Evolutionary conservation across 2,113 vertebrate genomes (phyloP).

Genomic region (Numida meleagris): DNA sequence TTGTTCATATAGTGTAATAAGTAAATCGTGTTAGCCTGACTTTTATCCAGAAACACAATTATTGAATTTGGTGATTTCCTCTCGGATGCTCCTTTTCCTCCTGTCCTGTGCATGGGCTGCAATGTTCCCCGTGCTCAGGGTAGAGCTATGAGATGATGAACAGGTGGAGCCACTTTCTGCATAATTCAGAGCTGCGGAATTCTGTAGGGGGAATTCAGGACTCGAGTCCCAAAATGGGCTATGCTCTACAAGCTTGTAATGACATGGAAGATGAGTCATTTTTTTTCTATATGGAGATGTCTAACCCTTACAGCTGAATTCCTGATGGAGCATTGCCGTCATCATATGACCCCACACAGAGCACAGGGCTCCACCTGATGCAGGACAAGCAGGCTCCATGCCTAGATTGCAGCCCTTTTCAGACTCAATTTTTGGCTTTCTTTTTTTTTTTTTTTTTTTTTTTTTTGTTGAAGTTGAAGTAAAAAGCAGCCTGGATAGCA

Average conservation of each 20-base stretch:
- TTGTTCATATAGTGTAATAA: neutral
- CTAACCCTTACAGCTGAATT: neutral
- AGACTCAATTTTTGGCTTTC: neutral
- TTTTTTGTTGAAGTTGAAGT: neutral
- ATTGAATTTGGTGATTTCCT: conserved; percentile 14
- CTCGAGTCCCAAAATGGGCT: neutral
- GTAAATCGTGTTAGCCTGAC: neutral
- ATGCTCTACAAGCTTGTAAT: neutral
- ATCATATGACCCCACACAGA: neutral
- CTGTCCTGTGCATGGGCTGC: neutral
- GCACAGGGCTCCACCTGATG: neutral
- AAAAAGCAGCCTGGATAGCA: neutral
- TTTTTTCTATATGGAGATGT: neutral
- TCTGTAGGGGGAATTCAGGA: neutral
- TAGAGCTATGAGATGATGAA: neutral
- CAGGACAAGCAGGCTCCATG: neutral
- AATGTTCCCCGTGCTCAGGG: neutral
- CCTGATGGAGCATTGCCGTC: rapidly evolving
- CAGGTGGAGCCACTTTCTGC: neutral
- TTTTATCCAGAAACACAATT: conserved; percentile 2
- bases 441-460: neutral
- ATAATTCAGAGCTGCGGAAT: neutral
- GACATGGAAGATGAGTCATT: neutral
- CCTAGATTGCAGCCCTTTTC: neutral
- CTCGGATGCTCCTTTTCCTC: neutral